Conservation (phyloP, 2,113 vertebrate species). For the Rissa tridactyla region DNA sequence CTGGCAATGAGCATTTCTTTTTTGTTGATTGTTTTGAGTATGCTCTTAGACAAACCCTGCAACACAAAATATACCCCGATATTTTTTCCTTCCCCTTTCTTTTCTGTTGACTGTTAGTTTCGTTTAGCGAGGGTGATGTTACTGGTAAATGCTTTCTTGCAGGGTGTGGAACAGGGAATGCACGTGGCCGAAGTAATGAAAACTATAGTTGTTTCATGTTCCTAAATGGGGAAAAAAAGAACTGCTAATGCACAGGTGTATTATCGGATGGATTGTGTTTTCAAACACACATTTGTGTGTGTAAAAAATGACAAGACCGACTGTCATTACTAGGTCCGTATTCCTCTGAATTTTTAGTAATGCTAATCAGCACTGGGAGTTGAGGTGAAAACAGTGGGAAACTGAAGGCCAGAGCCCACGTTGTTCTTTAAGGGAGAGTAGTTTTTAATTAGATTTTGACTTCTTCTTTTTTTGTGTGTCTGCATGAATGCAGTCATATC, state of each 20-base stretch:
- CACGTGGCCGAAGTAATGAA: background rate
- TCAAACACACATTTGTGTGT: background rate
- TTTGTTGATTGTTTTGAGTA: background rate
- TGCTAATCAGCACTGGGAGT: background rate
- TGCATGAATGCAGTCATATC: background rate
- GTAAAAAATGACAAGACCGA: background rate
- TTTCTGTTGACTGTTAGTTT: background rate
- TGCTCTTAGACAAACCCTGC: background rate
- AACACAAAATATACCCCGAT: background rate
- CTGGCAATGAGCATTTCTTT: background rate
- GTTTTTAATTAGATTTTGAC: background rate
- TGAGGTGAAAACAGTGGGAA: background rate
- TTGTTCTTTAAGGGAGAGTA: background rate
- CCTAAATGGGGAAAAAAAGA: background rate
- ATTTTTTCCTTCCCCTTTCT: background rate
- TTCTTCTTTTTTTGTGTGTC: background rate
- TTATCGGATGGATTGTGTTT: background rate
- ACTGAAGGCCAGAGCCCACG: background rate
- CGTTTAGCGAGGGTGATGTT: background rate
- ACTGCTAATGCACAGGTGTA: background rate
- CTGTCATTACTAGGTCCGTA: background rate
- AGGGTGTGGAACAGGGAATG: background rate
- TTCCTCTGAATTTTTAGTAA: background rate
- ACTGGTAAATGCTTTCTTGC: background rate
- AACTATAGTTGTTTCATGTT: background rate